Evolutionary conservation across 2,888 invertebrate species (phyloP), one percentile per base, ranked within the genome.

Genomic region (Lydus trimaculatus): DNA sequence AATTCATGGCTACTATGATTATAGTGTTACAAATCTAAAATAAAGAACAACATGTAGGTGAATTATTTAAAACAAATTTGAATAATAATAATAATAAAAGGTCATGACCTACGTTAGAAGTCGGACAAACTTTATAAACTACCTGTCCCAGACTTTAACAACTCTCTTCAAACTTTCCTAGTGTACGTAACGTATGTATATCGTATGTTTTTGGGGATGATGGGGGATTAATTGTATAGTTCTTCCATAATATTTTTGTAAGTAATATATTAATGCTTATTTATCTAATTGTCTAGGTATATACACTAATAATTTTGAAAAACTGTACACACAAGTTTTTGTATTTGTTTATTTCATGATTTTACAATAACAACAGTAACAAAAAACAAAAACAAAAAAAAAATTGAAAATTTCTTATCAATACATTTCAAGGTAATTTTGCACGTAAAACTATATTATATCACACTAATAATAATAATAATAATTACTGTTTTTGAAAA

Each of bases 121-220:
- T 72, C 70, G 64, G 69, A 61, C 65, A 61, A 72, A 72, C 64
- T 72, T 72, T 66, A 67, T 64, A 65, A 73, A 73, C 71, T 71
- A 73, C 71, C 73, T 73, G 73, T 71, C 73, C 64, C 67, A 62
- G 65, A 71, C 67, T 67, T 66, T 65, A 60, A 63, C 43, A 43
- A 43, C 43, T 43, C 43, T 20, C 48, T 48, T 48, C 20, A 66
- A 73, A 73, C 71, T 73, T 71, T 71, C 67, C 58, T 69, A 61
- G 64, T 64, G 58, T 64, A 28, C n/a, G n/a, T n/a, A n/a, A n/a
- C n/a, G n/a, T 28, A 28, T 66, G 66, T 61, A 25, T 68, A 64
- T 17, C 2, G 2, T 43, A 43, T n/a, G 36, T 15, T 28, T 28
- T 3, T 28, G 28, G n/a, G n/a, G n/a, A n/a, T n/a, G n/a, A n/a